Conservation (phyloP, 2,113 vertebrate genomes). For the Damaliscus lunatus region DNA sequence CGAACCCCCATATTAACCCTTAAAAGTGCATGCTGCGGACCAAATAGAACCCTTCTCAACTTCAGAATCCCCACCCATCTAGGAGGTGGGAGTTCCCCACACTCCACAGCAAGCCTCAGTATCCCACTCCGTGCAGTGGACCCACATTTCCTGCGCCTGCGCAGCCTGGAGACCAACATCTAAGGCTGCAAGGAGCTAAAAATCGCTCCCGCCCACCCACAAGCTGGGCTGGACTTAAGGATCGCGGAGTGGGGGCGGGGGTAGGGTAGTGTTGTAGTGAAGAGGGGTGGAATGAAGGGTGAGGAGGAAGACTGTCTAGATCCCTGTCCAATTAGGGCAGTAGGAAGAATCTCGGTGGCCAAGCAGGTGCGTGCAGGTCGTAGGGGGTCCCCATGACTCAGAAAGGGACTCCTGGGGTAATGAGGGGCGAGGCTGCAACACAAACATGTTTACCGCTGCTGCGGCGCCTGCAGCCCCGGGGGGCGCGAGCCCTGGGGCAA, state of each 20-base stretch:
- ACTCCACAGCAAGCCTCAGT: slow-evolving; percentile 30
- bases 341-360: slow-evolving; percentile 11
- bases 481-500: slow-evolving; percentile 50
- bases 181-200: slow-evolving; percentile 66
- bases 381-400: neutral
- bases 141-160: slow-evolving; percentile 48
- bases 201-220: slow-evolving; percentile 75
- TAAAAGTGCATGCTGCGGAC: neutral
- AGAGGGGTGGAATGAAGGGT: neutral
- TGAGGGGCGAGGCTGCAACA: slow-evolving; percentile 35
- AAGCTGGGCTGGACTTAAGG: slow-evolving; percentile 72
- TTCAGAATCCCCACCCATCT: neutral
- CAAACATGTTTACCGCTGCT: slow-evolving; percentile 63
- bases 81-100: neutral
- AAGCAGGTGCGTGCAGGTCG: neutral
- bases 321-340: slow-evolving; percentile 57
- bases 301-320: slow-evolving; percentile 31
- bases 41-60: neutral
- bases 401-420: neutral
- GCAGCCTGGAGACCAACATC: slow-evolving; percentile 51
- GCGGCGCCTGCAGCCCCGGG: slow-evolving; percentile 38
- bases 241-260: neutral
- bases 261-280: slow-evolving; percentile 22
- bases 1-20: neutral
- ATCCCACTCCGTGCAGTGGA: slow-evolving; percentile 57